phyloP scores from a whole-genome alignment of 2,113 vertebrate species.

The Xenopus tropicalis region UCB_Xtro_10.0 CM004446.2:60072501-60073000 shows the following conservation, averaged over 20 bases:
- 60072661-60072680: slow-evolving; percentile 56
- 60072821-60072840: too few species aligned
- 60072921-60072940: slow-evolving; percentile 48
- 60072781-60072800: too few species aligned
- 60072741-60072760: too few species aligned
- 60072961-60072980: slow-evolving; percentile 44
- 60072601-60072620: slow-evolving; percentile 53
- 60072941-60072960: slow-evolving; percentile 56
- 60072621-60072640: slow-evolving; percentile 68
- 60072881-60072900: slow-evolving; percentile 41
- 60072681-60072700: not conserved
- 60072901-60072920: slow-evolving; percentile 40
- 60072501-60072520: slow-evolving; percentile 57
- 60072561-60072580: slow-evolving; percentile 52
- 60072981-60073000: slow-evolving; percentile 50
- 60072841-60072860: not conserved
- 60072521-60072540: slow-evolving; percentile 54
- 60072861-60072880: slow-evolving; percentile 54
- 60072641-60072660: slow-evolving; percentile 72
- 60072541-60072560: slow-evolving; percentile 53
- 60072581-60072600: slow-evolving; percentile 50
- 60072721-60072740: too few species aligned
- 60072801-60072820: too few species aligned
- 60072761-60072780: too few species aligned
- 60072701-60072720: too few species aligned